Conservation (phyloP, 2,888 invertebrate species). For the Fragum sueziense region DNA sequence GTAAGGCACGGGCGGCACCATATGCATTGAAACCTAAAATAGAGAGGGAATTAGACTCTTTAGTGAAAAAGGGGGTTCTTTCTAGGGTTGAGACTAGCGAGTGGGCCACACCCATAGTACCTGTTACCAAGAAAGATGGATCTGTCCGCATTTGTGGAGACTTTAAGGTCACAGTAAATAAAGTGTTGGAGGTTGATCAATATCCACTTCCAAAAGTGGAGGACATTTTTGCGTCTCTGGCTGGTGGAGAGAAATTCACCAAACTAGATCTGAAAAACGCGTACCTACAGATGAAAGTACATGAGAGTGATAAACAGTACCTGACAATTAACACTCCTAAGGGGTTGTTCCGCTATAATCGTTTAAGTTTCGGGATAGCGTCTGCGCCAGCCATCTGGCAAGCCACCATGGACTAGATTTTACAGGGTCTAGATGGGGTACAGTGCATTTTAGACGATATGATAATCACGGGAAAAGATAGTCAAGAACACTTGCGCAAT, state of each 20-base stretch:
- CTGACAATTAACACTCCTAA: constrained; percentile 56
- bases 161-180: constrained; percentile 66
- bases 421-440: constrained; percentile 33
- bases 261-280: constrained; percentile 56
- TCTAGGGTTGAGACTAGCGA: constrained; percentile 36
- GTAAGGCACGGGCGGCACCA: constrained; percentile 43
- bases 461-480: constrained; percentile 38
- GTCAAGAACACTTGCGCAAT: constrained; percentile 31
- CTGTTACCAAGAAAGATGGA: constrained; percentile 53
- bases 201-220: constrained; percentile 57
- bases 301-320: constrained; percentile 41
- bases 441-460: constrained; percentile 38
- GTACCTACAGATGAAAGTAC: constrained; percentile 48
- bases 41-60: constrained; percentile 33
- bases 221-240: constrained; percentile 51
- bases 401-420: constrained; percentile 50
- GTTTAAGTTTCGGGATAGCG: constrained; percentile 50
- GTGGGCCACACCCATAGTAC: constrained; percentile 62
- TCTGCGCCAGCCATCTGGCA: constrained; percentile 55
- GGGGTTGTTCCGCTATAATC: constrained; percentile 45
- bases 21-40: constrained; percentile 38
- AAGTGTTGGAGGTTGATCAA: constrained; percentile 66
- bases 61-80: constrained; percentile 32
- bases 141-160: constrained; percentile 55
- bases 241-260: constrained; percentile 55